phyloP scores from a whole-genome alignment of 2,113 vertebrate genomes.

The Ariopsis seemanni region DNA sequence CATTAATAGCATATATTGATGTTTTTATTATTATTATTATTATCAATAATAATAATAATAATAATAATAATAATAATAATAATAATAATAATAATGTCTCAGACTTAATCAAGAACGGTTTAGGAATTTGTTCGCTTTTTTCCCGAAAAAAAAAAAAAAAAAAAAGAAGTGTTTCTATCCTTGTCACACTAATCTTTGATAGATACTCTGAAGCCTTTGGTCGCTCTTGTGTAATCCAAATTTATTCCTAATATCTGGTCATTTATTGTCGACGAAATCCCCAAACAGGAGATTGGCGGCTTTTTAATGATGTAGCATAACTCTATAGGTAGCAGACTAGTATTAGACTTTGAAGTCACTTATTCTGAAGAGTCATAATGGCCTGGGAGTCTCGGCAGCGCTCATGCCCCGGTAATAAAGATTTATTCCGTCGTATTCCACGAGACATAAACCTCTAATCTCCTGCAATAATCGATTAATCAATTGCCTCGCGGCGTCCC shows the following conservation, averaged over 20 bases:
- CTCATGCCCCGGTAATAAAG: conserved; percentile 37
- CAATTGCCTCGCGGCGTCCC: conserved; percentile 36
- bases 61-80: neutral
- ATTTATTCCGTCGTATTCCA: conserved; percentile 50
- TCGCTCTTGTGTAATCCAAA: conserved; percentile 14
- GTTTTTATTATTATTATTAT: neutral
- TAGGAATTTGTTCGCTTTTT: neutral
- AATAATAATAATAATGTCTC: neutral
- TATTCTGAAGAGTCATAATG: conserved; percentile 19
- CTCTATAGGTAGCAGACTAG: neutral
- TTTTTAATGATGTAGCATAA: conserved; percentile 14
- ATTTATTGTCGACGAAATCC: conserved; percentile 22
- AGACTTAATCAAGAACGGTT: neutral
- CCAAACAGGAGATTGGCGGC: neutral
- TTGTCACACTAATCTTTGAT: conserved; percentile 1
- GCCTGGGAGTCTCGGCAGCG: conserved; percentile 15
- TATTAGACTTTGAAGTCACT: conserved; percentile 17
- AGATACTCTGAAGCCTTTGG: neutral
- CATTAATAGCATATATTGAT: neutral
- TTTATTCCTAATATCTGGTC: conserved; percentile 31
- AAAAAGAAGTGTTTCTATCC: neutral
- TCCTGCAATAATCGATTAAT: conserved; percentile 52
- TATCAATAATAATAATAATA: too few species aligned
- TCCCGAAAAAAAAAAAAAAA: neutral
- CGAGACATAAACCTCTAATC: conserved; percentile 52